Conservation (phyloP, 2,888 invertebrate species). For the Sinopyrophorus schimmeli region DNA sequence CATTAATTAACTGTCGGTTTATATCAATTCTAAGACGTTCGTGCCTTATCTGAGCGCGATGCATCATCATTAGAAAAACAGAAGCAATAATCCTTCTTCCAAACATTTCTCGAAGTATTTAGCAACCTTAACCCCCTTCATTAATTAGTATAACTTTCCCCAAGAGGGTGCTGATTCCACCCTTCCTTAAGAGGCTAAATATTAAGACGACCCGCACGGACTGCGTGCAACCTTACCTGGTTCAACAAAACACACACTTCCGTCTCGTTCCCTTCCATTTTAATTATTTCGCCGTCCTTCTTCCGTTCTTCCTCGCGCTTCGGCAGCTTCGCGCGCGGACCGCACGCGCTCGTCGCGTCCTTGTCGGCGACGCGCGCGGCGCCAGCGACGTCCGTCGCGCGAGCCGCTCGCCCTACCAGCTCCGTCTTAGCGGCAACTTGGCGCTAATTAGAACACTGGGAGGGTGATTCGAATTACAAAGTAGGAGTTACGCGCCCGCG, state of each 20-base stretch:
- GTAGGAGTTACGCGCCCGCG: slow-evolving; percentile 29
- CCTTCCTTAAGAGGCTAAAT: slow-evolving; percentile 37
- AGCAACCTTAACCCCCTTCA: slow-evolving; percentile 55
- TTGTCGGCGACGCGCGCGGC: slow-evolving; percentile 8
- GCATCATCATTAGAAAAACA: slow-evolving; percentile 33
- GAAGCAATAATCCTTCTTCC: slow-evolving; percentile 42
- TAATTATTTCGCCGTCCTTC: slow-evolving; percentile 20
- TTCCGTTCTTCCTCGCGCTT: slow-evolving; percentile 6
- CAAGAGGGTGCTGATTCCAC: slow-evolving; percentile 46
- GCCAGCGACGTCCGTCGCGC: slow-evolving; percentile 14
- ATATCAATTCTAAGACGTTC: slow-evolving; percentile 1
- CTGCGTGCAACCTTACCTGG: slow-evolving; percentile 39
- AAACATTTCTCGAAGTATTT: slow-evolving; percentile 53
- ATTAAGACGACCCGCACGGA: slow-evolving; percentile 38
- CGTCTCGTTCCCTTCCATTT: slow-evolving; percentile 20
- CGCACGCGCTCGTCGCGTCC: slow-evolving; percentile 6
- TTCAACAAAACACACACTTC: slow-evolving; percentile 34
- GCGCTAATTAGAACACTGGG: slow-evolving; percentile 38
- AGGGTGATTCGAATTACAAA: slow-evolving; percentile 37
- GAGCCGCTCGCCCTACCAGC: slow-evolving; percentile 26
- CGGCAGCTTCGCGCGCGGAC: slow-evolving; percentile 6
- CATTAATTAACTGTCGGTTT: not conserved
- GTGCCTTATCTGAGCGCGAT: slow-evolving; percentile 22
- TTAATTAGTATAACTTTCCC: slow-evolving; percentile 58
- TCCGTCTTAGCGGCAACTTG: slow-evolving; percentile 36